Base-by-base conservation (phyloP, 2,797 vertebrate species). In the Ambastaia sidthimunki region DNA sequence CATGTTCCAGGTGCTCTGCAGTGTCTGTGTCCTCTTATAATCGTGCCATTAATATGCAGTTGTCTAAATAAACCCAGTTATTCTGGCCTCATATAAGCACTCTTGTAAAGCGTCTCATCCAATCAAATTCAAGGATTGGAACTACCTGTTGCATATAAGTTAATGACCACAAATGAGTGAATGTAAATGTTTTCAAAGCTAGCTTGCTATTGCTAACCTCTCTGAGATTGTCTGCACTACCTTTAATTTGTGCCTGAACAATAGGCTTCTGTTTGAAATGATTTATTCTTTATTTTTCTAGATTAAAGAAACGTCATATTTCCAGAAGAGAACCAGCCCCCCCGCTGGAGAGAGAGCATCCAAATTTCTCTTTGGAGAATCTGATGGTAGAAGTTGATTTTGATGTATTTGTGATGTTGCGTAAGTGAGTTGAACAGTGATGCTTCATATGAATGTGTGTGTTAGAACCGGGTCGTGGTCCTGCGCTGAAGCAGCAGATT, bases 281-380 rank as follows among this genome's bases (percentile, higher is more conserved):
- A 31, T 37, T 3, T 34, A 31, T 34, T 63, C 3, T 5, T 50
- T 34, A 21, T 18, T 21, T 67, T 70, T 91, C 41, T 85, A 96
- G 95, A 89, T 96, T 77, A 95, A 95, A 73, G 95, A 96, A 86
- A 94, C 92, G n/a, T 92, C 95, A 0, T 96, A 96, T 89, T 95
- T 96, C 86, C 95, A 95, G 84, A 93, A 94, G 86, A 94, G 92
- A 88, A 93, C 92, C 0, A 69, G 91, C 55, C 92, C 93, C 78
- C 91, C 92, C 1, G 85, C 89, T 80, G 94, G 94, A 74, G 95
- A 96, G 16, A 90, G 87, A 78, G 89, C 87, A 57, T 41, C 89
- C 77, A 91, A 87, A 74, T 85, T 92, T 25, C 90, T 93, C 81
- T 86, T 91, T 75, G 87, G 91, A 37, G 94, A 95, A 83, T 84